These are phyloP conservation scores for Geotrupes spiniger DNA, from an alignment of 2,888 invertebrate species.

Conservation along the genomic window DNA sequence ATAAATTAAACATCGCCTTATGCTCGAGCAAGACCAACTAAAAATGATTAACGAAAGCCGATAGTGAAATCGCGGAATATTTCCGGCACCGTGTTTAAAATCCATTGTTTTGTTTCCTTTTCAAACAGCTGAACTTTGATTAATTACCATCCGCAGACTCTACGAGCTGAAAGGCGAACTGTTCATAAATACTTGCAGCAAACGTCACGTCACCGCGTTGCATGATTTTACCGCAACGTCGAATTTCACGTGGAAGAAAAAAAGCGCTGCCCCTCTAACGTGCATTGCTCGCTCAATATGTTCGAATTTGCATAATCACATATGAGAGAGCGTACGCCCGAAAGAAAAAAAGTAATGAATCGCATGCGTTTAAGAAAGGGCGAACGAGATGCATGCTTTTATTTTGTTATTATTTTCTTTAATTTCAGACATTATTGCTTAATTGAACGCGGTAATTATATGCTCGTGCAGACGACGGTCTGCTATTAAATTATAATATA, in stretches of 20 bases:
- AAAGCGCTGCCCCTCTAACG: neutral
- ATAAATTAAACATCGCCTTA: too few relatives aligned
- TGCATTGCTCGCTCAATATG: too few relatives aligned
- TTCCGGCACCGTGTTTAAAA: constrained; percentile 28
- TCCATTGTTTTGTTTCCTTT: constrained; percentile 29
- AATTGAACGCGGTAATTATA: too few relatives aligned
- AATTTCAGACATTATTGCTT: too few relatives aligned
- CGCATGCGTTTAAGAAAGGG: too few relatives aligned
- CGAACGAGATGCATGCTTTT: too few relatives aligned
- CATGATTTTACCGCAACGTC: constrained; percentile 7
- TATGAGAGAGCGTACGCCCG: too few relatives aligned
- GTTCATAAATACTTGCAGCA: constrained; percentile 6
- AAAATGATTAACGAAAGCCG: constrained; percentile 28
- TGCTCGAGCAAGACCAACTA: neutral
- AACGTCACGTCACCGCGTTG: constrained; percentile 2
- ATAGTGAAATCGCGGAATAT: constrained; percentile 29
- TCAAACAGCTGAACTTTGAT: constrained; percentile 30
- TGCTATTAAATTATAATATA: too few relatives aligned
- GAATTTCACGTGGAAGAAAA: constrained; percentile 11
- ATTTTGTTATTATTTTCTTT: too few relatives aligned
- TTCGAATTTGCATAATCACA: too few relatives aligned
- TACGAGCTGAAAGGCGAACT: constrained; percentile 2
- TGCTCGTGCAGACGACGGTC: too few relatives aligned
- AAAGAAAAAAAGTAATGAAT: too few relatives aligned
- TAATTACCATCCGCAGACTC: constrained; percentile 23